Base-by-base conservation (phyloP, 2,113 vertebrate species). In the Dasyurus viverrinus region DNA sequence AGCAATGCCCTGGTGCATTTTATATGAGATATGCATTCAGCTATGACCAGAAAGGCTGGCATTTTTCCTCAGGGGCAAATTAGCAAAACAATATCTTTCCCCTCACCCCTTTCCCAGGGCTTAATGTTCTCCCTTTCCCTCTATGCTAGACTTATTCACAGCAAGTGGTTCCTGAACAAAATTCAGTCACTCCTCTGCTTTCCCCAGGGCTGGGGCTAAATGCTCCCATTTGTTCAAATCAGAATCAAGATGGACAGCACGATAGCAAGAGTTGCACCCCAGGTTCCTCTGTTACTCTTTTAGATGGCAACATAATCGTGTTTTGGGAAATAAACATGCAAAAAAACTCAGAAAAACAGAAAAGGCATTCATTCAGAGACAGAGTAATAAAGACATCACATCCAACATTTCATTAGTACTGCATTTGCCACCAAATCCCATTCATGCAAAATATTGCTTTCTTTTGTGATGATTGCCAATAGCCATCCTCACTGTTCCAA, bases 391-490 rank as follows among this genome's bases (percentile, higher is more conserved):
- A 91, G 0, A 8, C 30, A 50, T 76, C 36, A 89, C 23, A 95
- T 91, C 54, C 53, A 96, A 90, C 50, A 89, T 96, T 95, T 98
- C 93, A 97, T 27, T 94, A 96, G 95, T 96, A 68, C 36, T 96
- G 47, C 60, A 93, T 96, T 98, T 98, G 91, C 42, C 95, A 94
- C 9, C 91, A 42, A 96, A 91, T 95, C 8, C 90, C 54, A 94
- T 97, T 97, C 98, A 97, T 0, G 1, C 95, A 97, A 98, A 98
- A 96, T 46, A 96, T 36, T 96, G 91, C 36, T 95, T 60, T 96
- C 53, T 95, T 25, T 89, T 54, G 93, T 93, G 95, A 16, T 95
- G 94, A 95, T 95, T 96, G 97, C 97, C 96, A 97, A 97, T 52
- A 84, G 25, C 36, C 26, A 57, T 12, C 93, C 95, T 89, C 94